phyloP scores from a whole-genome alignment of 2,797 vertebrate species.

The Lepidocolaptes lacrymiger region DNA sequence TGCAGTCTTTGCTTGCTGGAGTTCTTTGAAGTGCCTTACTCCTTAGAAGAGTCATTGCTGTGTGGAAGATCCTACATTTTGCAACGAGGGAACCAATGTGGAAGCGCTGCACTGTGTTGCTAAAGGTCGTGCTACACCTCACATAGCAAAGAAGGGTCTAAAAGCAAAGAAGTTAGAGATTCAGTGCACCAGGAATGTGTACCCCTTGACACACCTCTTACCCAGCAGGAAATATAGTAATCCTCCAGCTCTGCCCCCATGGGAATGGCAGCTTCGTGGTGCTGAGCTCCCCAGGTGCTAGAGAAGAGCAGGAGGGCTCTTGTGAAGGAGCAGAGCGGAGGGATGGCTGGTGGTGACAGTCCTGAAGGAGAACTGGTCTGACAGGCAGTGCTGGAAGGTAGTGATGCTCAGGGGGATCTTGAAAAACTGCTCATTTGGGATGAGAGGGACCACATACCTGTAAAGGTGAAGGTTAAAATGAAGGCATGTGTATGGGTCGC shows the following conservation, averaged over 20 bases:
- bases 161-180: not conserved
- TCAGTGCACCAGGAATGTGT: not conserved
- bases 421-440: not conserved
- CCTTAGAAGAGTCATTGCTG: not conserved
- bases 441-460: not conserved
- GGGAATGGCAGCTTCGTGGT: not conserved
- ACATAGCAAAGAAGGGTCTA: not conserved
- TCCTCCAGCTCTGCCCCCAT: not conserved
- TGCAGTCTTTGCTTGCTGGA: constrained; percentile 15
- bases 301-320: not conserved
- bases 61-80: not conserved
- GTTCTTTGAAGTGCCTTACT: constrained; percentile 45
- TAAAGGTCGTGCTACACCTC: not conserved
- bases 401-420: not conserved
- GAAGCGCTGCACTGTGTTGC: not conserved
- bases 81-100: not conserved
- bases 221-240: not conserved
- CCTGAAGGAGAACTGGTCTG: not conserved
- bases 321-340: not conserved
- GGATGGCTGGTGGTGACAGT: not conserved
- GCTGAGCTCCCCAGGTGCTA: not conserved
- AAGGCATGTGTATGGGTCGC: not conserved
- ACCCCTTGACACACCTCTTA: not conserved
- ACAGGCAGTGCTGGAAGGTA: not conserved
- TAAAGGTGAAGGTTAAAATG: not conserved